Conservation (phyloP, 2,797 vertebrate genomes). For the Etheostoma perlongum region DNA sequence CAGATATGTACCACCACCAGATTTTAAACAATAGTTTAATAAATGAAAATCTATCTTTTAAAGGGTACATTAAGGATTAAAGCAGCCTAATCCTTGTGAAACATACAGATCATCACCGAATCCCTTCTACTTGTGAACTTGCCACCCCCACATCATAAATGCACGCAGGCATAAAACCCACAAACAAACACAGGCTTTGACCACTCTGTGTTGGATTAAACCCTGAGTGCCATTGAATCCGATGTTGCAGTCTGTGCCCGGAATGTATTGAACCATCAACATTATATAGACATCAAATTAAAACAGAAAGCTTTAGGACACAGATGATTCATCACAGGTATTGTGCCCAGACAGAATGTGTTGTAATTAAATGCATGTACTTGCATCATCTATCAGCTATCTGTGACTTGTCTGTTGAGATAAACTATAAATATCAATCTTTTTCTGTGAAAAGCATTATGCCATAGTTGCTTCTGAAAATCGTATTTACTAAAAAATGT, state of each 20-base stretch:
- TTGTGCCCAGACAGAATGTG: background rate
- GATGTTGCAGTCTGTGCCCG: slow-evolving; percentile 28
- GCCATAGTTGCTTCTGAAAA: background rate
- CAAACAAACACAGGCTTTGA: slow-evolving; percentile 21
- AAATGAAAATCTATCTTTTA: slow-evolving; percentile 19
- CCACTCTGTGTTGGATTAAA: slow-evolving; percentile 59
- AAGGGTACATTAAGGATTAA: slow-evolving; percentile 45
- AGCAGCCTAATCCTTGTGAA: slow-evolving; percentile 56
- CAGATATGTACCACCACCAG: background rate
- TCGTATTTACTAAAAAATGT: background rate
- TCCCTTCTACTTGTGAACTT: slow-evolving; percentile 35
- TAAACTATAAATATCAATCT: no score
- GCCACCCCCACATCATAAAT: slow-evolving; percentile 31
- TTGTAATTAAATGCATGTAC: background rate
- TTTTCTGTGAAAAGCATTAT: background rate
- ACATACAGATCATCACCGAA: slow-evolving; percentile 56
- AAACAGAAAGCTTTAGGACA: background rate
- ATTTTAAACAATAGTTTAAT: slow-evolving; percentile 5
- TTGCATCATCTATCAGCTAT: background rate
- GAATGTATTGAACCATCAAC: slow-evolving; percentile 3
- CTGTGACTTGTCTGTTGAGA: background rate
- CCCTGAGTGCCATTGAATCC: slow-evolving; percentile 20
- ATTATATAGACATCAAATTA: background rate
- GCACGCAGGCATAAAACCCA: slow-evolving; percentile 27
- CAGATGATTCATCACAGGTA: slow-evolving; percentile 5